phyloP scores from a whole-genome alignment of 1,140 invertebrate genomes.

The Eufriesea mexicana region DNA sequence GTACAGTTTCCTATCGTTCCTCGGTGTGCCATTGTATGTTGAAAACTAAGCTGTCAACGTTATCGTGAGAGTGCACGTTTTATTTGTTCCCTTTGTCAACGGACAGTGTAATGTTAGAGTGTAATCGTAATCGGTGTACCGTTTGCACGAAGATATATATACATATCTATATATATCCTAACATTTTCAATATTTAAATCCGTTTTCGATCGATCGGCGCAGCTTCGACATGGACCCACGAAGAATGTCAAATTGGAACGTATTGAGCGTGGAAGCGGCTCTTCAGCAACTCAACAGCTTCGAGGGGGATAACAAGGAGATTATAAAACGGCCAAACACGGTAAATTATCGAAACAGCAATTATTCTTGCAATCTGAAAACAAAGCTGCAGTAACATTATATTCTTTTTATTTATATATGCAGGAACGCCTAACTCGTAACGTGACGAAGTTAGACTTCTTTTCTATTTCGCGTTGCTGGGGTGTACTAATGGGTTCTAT shows the following conservation, averaged over 20 bases:
- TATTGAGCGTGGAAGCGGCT: conserved; percentile 78
- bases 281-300: conserved; percentile 75
- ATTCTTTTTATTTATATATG: not conserved
- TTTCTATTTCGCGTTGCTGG: conserved; percentile 27
- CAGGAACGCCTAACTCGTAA: not conserved
- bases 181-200: conserved; percentile 35
- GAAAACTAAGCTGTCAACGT: not conserved
- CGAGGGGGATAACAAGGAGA: conserved; percentile 65
- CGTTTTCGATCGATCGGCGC: conserved; percentile 51
- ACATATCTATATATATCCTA: not conserved
- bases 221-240: conserved; percentile 74
- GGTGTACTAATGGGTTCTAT: conserved; percentile 66
- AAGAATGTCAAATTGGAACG: conserved; percentile 82
- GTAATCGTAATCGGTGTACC: not conserved
- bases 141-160: not conserved
- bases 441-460: conserved; percentile 15
- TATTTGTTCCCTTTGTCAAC: not conserved
- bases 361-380: not conserved
- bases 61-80: not conserved
- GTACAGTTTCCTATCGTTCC: not conserved
- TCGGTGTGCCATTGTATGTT: not conserved
- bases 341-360: conserved; percentile 51
- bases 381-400: no score
- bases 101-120: not conserved
- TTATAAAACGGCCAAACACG: conserved; percentile 72